These are phyloP conservation scores for Neuroterus valhalla DNA, from an alignment of 1,140 invertebrate genomes.

Conservation along the genomic window DNA sequence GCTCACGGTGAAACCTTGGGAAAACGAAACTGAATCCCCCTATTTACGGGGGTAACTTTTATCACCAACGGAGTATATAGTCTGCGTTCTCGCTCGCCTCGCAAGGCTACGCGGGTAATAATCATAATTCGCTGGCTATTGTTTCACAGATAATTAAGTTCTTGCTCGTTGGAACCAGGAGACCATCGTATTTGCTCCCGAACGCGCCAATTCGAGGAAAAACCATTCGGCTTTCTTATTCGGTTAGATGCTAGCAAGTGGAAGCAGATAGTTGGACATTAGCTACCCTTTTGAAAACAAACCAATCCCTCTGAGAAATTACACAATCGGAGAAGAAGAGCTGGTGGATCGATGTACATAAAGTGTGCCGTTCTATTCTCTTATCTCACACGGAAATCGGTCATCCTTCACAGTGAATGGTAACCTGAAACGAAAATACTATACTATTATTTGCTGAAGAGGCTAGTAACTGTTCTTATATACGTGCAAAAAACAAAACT, in stretches of 20 bases:
- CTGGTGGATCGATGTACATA: too few species aligned
- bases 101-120: constrained; percentile 57
- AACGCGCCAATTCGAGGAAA: constrained; percentile 57
- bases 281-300: constrained; percentile 43
- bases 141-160: constrained; percentile 68
- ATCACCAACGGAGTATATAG: constrained; percentile 54
- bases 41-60: constrained; percentile 64
- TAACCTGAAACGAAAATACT: too few species aligned
- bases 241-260: constrained; percentile 45
- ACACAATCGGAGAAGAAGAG: constrained; percentile 14
- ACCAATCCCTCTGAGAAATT: constrained; percentile 46
- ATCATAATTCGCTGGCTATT: constrained; percentile 65
- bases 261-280: constrained; percentile 43
- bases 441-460: too few species aligned
- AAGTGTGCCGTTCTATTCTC: too few species aligned
- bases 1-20: constrained; percentile 53
- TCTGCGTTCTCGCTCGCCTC: constrained; percentile 19
- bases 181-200: background rate
- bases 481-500: too few species aligned
- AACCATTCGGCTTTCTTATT: constrained; percentile 58
- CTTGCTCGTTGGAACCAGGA: constrained; percentile 50
- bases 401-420: too few species aligned
- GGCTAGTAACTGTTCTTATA: too few species aligned
- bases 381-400: too few species aligned
- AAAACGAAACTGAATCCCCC: constrained; percentile 58